These are phyloP conservation scores for Actinemys pallida DNA, from an alignment of 2,113 vertebrate genomes.

Conservation along the genomic window DNA sequence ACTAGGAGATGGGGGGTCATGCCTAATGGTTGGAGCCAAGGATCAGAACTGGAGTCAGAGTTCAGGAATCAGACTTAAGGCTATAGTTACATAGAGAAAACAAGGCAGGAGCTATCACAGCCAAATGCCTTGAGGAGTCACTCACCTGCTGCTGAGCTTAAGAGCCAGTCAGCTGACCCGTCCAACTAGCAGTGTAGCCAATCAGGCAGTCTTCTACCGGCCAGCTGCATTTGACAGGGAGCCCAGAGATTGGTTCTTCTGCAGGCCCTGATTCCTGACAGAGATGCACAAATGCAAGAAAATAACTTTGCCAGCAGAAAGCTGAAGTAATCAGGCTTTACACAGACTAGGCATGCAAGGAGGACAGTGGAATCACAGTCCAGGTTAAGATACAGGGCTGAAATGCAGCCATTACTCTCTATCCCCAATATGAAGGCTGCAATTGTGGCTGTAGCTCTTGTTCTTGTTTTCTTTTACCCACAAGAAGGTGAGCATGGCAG, in stretches of 20 bases:
- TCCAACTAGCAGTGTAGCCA: not conserved
- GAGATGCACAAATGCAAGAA: not conserved
- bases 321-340: not conserved
- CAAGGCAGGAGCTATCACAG: not conserved
- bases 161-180: not conserved
- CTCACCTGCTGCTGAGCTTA: not conserved
- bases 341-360: not conserved
- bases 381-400: not conserved
- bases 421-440: not conserved
- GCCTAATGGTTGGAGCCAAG: not conserved
- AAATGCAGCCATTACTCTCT: not conserved
- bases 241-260: not conserved
- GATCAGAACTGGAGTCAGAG: not conserved
- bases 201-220: not conserved
- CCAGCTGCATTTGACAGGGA: not conserved
- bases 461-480: not conserved
- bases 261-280: not conserved
- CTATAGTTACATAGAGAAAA: not conserved
- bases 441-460: not conserved
- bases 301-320: not conserved
- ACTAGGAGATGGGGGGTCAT: not conserved
- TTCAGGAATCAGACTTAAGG: not conserved
- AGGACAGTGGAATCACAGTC: not conserved
- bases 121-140: not conserved
- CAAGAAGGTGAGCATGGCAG: not conserved